Evolutionary conservation across 2,797 vertebrate species (phyloP), one percentile per base, ranked within the genome.

Genomic region (Bovichtus diacanthus): DNA sequence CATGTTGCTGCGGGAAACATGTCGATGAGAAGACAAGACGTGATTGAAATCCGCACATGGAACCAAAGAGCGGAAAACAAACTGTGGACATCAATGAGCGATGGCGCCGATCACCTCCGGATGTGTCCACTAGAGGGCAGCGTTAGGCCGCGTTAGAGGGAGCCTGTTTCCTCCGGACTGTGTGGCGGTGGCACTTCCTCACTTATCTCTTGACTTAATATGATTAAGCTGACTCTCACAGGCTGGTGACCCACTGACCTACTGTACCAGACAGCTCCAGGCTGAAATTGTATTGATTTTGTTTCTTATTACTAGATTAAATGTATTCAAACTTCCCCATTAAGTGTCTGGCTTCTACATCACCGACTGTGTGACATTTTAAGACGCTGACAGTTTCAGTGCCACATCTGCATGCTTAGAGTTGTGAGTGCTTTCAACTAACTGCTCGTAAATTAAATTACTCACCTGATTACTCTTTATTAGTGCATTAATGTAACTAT

Each of bases 101-200:
- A 10, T 12, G 29, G 6, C 60, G 11, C 23, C 6, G 31, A 60
- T 2, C 38, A 18, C 6, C 3, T 13, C 59, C 9, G 47, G 13
- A 16, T 27, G 75, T 31, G 80, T 80, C 92, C 93, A 70, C 90
- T 81, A 56, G 93, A 83, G 90, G 87, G 92, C 91, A 61, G 59
- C 61, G 75, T 79, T 13, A n/a, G 21, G 41, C 85, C 59, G 63
- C 0, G 19, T 5, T 1, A 9, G 16, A 7, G 41, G 1, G 56
- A 49, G 78, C 68, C 74, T 86, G 84, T 84, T 82, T 76, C 76
- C 38, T 50, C 56, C 13, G 41, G 44, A 16, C 12, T 0, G 59
- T 3, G 50, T 5, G n/a, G 2, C 34, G 67, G 4, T 31, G 67
- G 25, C 41, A 39, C 9, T n/a, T 27, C 50, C 21, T 29, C 27